phyloP scores from a whole-genome alignment of 1,140 invertebrate species.

The Formica selysi region DNA sequence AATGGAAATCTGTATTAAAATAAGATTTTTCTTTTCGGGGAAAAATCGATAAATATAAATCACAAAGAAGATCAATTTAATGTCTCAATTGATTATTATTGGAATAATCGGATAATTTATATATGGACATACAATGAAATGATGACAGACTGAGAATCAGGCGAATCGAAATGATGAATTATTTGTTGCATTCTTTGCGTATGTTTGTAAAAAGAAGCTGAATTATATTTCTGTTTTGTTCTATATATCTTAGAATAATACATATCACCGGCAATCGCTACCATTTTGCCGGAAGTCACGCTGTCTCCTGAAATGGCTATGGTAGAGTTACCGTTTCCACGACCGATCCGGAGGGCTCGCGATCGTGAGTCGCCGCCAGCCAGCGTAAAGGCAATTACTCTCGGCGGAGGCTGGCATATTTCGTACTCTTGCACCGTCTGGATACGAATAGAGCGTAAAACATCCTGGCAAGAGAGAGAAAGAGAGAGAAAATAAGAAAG shows the following conservation, averaged over 20 bases:
- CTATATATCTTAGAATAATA: neutral
- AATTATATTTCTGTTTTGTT: neutral
- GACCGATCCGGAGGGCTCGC: slow-evolving; percentile 41
- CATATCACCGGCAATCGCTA: slow-evolving; percentile 1
- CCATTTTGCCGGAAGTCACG: slow-evolving; percentile 56
- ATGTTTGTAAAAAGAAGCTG: neutral
- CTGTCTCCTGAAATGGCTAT: slow-evolving; percentile 32
- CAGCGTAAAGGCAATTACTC: slow-evolving; percentile 58
- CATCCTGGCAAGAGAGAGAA: neutral
- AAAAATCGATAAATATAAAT: neutral
- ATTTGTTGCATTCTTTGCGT: neutral
- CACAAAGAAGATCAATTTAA: neutral
- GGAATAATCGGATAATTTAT: no score
- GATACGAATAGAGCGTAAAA: slow-evolving; percentile 25
- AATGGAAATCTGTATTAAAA: neutral
- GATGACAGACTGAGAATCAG: neutral
- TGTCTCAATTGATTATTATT: neutral
- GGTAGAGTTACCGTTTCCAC: slow-evolving; percentile 44
- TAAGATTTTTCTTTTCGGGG: neutral
- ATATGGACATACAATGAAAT: no score
- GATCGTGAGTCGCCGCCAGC: slow-evolving; percentile 46
- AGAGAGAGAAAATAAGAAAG: no score
- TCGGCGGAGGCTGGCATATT: slow-evolving; percentile 29
- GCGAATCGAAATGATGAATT: neutral
- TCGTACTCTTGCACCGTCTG: slow-evolving; percentile 40